phyloP scores from a whole-genome alignment of 1,140 invertebrate genomes.

The Calosoma granatense region DNA sequence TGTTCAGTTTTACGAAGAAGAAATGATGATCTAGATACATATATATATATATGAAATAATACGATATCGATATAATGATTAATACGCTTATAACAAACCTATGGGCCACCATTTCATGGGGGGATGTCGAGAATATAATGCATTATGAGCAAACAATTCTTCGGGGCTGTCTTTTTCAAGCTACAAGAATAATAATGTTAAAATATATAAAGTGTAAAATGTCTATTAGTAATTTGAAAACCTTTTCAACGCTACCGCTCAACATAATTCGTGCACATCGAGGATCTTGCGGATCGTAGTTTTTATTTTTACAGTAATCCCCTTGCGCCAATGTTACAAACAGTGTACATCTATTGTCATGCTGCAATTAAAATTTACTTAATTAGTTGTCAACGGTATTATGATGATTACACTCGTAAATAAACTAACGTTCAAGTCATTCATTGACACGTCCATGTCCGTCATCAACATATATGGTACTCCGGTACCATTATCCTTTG shows the following conservation, averaged over 20 bases:
- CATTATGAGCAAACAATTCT: constrained; percentile 47
- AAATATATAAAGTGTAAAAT: neutral
- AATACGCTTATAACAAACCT: constrained; percentile 31
- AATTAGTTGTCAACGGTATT: neutral
- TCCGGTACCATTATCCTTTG: constrained; percentile 54
- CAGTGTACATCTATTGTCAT: constrained; percentile 53
- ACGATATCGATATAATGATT: neutral
- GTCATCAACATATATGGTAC: constrained; percentile 69
- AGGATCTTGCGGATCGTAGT: constrained; percentile 69
- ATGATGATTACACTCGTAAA: neutral
- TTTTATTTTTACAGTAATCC: constrained; percentile 48
- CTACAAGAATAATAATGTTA: constrained; percentile 41
- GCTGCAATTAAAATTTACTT: constrained; percentile 34
- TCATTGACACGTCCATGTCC: constrained; percentile 60
- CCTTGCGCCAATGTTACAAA: constrained; percentile 58
- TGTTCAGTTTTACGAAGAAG: constrained; percentile 63
- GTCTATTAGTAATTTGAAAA: constrained; percentile 31
- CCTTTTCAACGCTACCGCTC: constrained; percentile 55
- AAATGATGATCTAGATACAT: constrained; percentile 54
- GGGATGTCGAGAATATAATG: constrained; percentile 60
- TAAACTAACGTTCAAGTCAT: constrained; percentile 57
- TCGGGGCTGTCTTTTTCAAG: constrained; percentile 45
- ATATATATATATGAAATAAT: neutral
- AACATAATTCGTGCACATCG: constrained; percentile 65
- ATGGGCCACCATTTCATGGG: constrained; percentile 49